Percentiles rank a stretch among this genome's conserved stretches.
Evolutionary conservation across 1,140 invertebrate genomes (phyloP).

Genomic region (Doryteuthis pealeii): DNA sequence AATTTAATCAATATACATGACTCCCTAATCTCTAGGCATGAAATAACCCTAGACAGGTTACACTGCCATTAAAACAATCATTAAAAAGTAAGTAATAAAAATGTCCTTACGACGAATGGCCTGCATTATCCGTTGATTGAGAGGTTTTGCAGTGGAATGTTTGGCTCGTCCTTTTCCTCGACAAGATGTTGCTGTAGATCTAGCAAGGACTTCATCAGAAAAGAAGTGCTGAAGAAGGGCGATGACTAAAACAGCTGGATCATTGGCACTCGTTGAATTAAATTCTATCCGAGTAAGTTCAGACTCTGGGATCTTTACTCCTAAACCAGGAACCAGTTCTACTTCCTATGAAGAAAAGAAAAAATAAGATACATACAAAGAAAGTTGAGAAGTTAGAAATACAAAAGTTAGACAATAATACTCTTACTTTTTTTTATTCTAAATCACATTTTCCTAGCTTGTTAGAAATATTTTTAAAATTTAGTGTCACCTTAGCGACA

Average conservation of each 20-base stretch:
- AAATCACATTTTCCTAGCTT: too few relatives aligned
- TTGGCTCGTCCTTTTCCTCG: background rate
- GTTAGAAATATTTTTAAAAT: too few relatives aligned
- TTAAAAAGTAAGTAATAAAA: too few relatives aligned
- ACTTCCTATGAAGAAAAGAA: background rate
- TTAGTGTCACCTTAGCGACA: too few relatives aligned
- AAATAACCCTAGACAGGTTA: too few relatives aligned
- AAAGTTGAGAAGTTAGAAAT: too few relatives aligned
- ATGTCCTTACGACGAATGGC: background rate
- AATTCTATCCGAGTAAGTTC: background rate
- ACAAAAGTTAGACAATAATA: too few relatives aligned
- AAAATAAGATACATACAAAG: background rate
- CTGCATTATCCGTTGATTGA: background rate
- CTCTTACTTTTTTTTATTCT: too few relatives aligned
- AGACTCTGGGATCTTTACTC: background rate
- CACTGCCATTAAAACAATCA: too few relatives aligned
- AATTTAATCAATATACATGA: too few relatives aligned
- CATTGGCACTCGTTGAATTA: background rate
- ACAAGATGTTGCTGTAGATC: background rate
- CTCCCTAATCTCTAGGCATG: too few relatives aligned
- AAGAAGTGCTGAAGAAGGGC: background rate
- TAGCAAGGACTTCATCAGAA: slow-evolving; percentile 4
- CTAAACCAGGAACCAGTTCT: background rate
- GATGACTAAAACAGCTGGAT: background rate
- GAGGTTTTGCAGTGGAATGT: slow-evolving; percentile 1